Percentiles rank a stretch among this genome's conserved stretches.
Conservation (phyloP, 2,797 vertebrate genomes). For the Poecilia velifera region DNA sequence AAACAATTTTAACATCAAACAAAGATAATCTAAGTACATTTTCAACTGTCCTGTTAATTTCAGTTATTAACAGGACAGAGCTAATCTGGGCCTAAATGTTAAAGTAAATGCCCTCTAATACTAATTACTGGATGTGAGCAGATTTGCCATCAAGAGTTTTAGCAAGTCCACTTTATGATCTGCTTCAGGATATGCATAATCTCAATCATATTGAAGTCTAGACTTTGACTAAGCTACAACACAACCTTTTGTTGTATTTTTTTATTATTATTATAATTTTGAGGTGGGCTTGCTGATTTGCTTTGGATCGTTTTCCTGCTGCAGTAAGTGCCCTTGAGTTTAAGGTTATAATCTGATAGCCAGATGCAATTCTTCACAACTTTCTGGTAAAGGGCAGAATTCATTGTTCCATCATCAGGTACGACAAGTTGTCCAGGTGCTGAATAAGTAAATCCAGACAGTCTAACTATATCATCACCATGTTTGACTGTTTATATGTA, state of each 20-base stretch:
- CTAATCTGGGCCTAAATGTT: neutral
- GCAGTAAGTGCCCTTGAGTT: neutral
- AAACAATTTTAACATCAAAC: neutral
- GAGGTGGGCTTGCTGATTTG: neutral
- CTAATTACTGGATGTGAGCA: neutral
- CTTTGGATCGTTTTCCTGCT: neutral
- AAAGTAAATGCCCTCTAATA: neutral
- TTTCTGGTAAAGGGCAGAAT: neutral
- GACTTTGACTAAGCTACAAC: neutral
- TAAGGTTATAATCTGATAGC: neutral
- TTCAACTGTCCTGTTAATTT: neutral
- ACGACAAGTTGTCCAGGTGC: neutral
- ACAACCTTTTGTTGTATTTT: neutral
- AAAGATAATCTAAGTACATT: neutral
- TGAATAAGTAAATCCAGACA: neutral
- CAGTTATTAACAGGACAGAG: neutral
- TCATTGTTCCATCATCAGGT: neutral
- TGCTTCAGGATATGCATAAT: neutral
- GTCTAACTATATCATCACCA: neutral
- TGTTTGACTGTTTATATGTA: neutral
- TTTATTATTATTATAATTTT: too few relatives aligned
- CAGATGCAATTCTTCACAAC: neutral
- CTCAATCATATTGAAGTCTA: neutral
- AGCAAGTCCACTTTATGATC: neutral
- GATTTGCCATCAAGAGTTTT: neutral